Conservation (phyloP, 2,888 invertebrate genomes). For the Anticlea derivata region DNA sequence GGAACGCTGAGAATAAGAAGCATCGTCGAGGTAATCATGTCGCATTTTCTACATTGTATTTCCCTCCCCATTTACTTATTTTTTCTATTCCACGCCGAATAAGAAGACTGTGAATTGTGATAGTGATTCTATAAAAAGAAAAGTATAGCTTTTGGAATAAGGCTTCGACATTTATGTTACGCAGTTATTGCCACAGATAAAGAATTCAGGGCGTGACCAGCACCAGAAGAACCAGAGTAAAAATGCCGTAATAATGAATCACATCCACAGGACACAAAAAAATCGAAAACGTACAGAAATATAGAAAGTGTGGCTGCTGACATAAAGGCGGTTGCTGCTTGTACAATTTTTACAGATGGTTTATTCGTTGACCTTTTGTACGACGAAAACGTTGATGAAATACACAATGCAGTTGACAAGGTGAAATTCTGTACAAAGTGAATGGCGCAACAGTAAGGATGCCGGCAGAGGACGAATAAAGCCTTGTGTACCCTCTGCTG, state of each 20-base stretch:
- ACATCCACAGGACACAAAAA: constrained; percentile 29
- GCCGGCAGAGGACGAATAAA: constrained; percentile 53
- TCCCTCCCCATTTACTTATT: constrained; percentile 11
- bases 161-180: constrained; percentile 8
- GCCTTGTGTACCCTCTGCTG: constrained; percentile 58
- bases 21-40: constrained; percentile 27
- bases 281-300: constrained; percentile 22
- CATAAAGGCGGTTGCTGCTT: constrained; percentile 34
- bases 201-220: constrained; percentile 21
- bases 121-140: constrained; percentile 3
- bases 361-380: constrained; percentile 52
- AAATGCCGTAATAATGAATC: constrained; percentile 35
- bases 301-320: constrained; percentile 28
- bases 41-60: constrained; percentile 22
- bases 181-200: constrained; percentile 20
- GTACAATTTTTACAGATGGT: constrained; percentile 37
- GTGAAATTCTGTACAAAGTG: constrained; percentile 73
- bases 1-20: constrained; percentile 22
- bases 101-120: not conserved
- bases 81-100: constrained; percentile 2
- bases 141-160: constrained; percentile 8
- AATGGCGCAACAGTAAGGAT: constrained; percentile 66
- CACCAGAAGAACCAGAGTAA: constrained; percentile 24
- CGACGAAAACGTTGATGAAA: constrained; percentile 56
- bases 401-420: constrained; percentile 67